Conservation (phyloP, 2,888 invertebrate genomes). For the Dryobotodes eremita region DNA sequence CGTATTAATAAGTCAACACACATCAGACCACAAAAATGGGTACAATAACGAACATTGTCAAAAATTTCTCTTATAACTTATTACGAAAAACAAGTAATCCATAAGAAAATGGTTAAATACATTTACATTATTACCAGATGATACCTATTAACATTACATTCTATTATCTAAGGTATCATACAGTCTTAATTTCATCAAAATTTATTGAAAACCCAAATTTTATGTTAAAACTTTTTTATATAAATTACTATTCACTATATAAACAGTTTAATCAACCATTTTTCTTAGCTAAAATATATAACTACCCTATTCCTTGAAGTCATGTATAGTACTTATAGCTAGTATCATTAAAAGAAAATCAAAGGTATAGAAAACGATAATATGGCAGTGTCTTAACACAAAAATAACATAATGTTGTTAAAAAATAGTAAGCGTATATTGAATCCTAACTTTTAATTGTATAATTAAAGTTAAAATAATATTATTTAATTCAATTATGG, state of each 20-base stretch:
- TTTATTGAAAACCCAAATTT: slow-evolving; percentile 62
- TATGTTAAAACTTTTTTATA: slow-evolving; percentile 67
- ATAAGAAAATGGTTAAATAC: slow-evolving; percentile 63
- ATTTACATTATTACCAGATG: slow-evolving; percentile 62
- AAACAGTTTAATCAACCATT: slow-evolving; percentile 69
- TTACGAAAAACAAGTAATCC: slow-evolving; percentile 62
- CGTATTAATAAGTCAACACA: slow-evolving; percentile 55
- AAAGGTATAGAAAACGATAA: slow-evolving; percentile 67
- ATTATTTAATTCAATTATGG: slow-evolving; percentile 50
- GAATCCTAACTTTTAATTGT: slow-evolving; percentile 69
- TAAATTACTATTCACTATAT: slow-evolving; percentile 69
- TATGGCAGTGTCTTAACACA: slow-evolving; percentile 85
- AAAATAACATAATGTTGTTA: slow-evolving; percentile 72
- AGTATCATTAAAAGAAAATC: slow-evolving; percentile 62
- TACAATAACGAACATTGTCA: slow-evolving; percentile 55
- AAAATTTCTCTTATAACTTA: slow-evolving; percentile 55
- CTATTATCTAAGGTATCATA: slow-evolving; percentile 74
- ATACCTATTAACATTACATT: slow-evolving; percentile 62
- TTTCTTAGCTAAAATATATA: slow-evolving; percentile 66
- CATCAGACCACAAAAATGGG: slow-evolving; percentile 67
- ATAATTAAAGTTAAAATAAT: slow-evolving; percentile 64
- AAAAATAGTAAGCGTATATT: slow-evolving; percentile 88
- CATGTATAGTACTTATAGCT: slow-evolving; percentile 57
- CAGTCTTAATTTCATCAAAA: slow-evolving; percentile 85
- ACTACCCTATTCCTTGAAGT: slow-evolving; percentile 67